Conservation (phyloP, 2,113 vertebrate species). For the Talpa occidentalis region DNA sequence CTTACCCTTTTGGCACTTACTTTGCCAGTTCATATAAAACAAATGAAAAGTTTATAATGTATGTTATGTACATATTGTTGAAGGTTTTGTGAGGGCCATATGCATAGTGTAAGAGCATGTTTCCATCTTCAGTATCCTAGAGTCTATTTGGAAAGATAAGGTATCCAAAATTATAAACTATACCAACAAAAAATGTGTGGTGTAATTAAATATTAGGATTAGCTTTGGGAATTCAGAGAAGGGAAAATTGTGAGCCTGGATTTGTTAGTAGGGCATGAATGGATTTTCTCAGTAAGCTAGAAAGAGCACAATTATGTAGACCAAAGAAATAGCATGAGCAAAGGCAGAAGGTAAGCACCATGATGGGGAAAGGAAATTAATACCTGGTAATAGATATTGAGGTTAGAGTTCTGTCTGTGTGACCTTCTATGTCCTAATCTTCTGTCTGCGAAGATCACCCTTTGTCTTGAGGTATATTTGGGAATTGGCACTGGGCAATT, state of each 20-base stretch:
- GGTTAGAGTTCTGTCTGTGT: background rate
- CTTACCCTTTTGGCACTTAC: background rate
- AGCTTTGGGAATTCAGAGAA: background rate
- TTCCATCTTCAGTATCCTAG: background rate
- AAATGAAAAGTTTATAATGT: background rate
- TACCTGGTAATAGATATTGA: background rate
- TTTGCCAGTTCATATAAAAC: slow-evolving; percentile 15
- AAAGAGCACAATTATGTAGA: background rate
- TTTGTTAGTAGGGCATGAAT: background rate
- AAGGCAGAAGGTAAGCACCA: background rate
- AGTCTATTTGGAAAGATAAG: slow-evolving; percentile 4
- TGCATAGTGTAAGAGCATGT: background rate
- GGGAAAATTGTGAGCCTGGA: background rate
- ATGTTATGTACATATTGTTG: background rate
- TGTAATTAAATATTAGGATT: background rate
- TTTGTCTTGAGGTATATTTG: slow-evolving; percentile 41
- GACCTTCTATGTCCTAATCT: background rate
- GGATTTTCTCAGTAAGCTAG: background rate
- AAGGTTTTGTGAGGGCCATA: background rate
- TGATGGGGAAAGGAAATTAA: background rate
- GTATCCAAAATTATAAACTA: background rate
- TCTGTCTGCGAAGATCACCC: background rate
- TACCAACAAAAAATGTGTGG: background rate
- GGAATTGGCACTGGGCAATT: background rate
- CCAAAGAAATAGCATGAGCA: background rate